phyloP scores from a whole-genome alignment of 2,113 vertebrate species.

The Myxocyprinus asiaticus region DNA sequence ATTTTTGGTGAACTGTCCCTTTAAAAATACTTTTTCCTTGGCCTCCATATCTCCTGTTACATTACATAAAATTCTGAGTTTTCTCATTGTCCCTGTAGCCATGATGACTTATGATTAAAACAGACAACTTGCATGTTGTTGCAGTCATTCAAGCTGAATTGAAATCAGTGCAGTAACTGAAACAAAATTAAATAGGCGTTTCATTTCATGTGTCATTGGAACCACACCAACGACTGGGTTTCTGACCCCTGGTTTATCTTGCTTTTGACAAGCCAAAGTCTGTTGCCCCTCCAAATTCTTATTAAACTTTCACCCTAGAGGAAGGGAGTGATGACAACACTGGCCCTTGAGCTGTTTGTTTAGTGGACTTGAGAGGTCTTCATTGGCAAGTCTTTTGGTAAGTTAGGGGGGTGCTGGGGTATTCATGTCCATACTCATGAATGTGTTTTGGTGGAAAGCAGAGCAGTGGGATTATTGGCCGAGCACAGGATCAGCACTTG shows the following conservation, averaged over 20 bases:
- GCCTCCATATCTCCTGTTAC: background rate
- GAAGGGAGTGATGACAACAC: background rate
- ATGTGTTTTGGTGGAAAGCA: conserved; percentile 51
- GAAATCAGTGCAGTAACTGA: conserved; percentile 10
- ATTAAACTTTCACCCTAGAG: background rate
- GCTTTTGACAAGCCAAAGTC: conserved; percentile 20
- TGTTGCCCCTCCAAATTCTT: background rate
- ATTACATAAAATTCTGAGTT: background rate
- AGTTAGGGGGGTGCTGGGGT: conserved; percentile 38
- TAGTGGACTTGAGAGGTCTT: conserved; percentile 42
- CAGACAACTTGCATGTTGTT: conserved; percentile 28
- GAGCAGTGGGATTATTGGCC: conserved; percentile 40
- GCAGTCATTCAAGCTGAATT: conserved; percentile 18
- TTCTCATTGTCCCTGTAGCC: background rate
- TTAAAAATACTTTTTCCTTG: no score
- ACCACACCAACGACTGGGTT: background rate
- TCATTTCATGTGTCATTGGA: conserved; percentile 23
- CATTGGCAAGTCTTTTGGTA: conserved; percentile 39
- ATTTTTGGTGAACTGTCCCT: no score
- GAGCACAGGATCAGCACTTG: background rate
- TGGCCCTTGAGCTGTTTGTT: conserved; percentile 32
- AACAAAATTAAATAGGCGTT: conserved; percentile 29
- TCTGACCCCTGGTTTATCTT: background rate
- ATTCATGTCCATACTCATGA: conserved; percentile 47
- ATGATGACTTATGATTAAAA: conserved; percentile 16